Percentiles rank a stretch among this genome's conserved stretches.
These are phyloP conservation scores for Orthonevra nobilis DNA, from an alignment of 2,888 invertebrate species.

Conservation along the genomic window DNA sequence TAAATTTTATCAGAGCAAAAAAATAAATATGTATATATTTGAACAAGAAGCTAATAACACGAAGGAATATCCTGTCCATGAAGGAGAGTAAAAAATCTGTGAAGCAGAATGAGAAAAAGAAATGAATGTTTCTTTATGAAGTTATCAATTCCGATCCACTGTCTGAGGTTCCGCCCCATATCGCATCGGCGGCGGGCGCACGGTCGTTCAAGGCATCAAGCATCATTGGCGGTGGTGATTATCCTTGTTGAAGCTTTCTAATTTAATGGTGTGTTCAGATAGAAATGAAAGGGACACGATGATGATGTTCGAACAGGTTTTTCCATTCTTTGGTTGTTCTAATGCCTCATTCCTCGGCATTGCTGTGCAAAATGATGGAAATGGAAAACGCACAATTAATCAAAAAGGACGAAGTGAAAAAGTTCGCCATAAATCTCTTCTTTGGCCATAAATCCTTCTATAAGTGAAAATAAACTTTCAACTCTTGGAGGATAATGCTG, in stretches of 20 bases:
- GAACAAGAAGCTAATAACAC: slow-evolving; percentile 34
- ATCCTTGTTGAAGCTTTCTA: slow-evolving; percentile 58
- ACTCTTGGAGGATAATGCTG: slow-evolving; percentile 58
- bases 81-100: slow-evolving; percentile 6
- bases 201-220: too few species aligned
- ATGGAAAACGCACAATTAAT: slow-evolving; percentile 68
- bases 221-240: slow-evolving; percentile 34
- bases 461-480: slow-evolving; percentile 70
- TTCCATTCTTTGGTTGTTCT: slow-evolving; percentile 38
- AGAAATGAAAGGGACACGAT: slow-evolving; percentile 39
- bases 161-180: slow-evolving; percentile 50
- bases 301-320: slow-evolving; percentile 64
- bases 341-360: slow-evolving; percentile 15
- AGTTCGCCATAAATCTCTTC: slow-evolving; percentile 66
- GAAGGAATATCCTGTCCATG: slow-evolving; percentile 35
- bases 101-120: neutral
- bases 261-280: slow-evolving; percentile 63
- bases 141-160: slow-evolving; percentile 58
- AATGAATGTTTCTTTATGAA: slow-evolving; percentile 57
- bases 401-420: slow-evolving; percentile 65
- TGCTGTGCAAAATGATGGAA: slow-evolving; percentile 53
- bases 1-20: slow-evolving; percentile 53
- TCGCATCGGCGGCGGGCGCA: too few species aligned
- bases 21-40: too few species aligned
- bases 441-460: slow-evolving; percentile 66